These are phyloP conservation scores for Eubasilissa splendida DNA, from an alignment of 2,888 invertebrate species.

Conservation along the genomic window DNA sequence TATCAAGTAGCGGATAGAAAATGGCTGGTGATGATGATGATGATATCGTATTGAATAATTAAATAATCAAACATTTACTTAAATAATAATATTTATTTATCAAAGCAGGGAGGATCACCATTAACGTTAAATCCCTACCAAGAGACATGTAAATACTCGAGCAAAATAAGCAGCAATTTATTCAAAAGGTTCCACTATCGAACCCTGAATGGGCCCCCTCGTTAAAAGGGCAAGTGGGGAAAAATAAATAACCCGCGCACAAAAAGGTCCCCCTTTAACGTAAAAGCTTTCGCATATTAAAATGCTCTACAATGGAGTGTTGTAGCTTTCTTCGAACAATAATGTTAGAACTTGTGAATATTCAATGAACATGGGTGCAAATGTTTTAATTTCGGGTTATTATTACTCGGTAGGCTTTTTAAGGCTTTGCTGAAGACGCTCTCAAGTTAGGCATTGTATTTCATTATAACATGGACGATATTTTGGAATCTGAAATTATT, in stretches of 20 bases:
- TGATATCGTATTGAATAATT: too few relatives aligned
- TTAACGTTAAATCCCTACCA: constrained; percentile 7
- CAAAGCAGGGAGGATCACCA: too few relatives aligned
- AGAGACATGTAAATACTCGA: constrained; percentile 22
- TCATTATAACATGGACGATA: too few relatives aligned
- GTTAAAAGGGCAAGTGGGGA: constrained; percentile 18
- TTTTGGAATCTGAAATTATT: too few relatives aligned
- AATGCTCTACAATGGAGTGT: constrained; percentile 29
- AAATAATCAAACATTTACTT: too few relatives aligned
- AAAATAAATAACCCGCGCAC: constrained; percentile 21
- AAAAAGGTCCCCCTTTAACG: constrained; percentile 18
- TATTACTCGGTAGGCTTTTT: too few relatives aligned
- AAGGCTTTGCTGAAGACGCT: too few relatives aligned
- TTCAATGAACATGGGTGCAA: background rate
- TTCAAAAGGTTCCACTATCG: constrained; percentile 34
- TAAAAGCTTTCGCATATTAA: constrained; percentile 35
- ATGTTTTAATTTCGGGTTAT: constrained; percentile 17
- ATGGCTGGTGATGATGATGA: too few relatives aligned
- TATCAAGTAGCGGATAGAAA: too few relatives aligned
- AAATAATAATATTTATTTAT: too few relatives aligned
- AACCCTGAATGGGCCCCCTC: background rate
- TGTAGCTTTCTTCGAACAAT: constrained; percentile 30
- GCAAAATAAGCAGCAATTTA: constrained; percentile 21
- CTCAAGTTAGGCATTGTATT: too few relatives aligned
- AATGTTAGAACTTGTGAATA: constrained; percentile 31